phyloP scores from a whole-genome alignment of 2,113 vertebrate species.

The Montifringilla adamsi region DNA sequence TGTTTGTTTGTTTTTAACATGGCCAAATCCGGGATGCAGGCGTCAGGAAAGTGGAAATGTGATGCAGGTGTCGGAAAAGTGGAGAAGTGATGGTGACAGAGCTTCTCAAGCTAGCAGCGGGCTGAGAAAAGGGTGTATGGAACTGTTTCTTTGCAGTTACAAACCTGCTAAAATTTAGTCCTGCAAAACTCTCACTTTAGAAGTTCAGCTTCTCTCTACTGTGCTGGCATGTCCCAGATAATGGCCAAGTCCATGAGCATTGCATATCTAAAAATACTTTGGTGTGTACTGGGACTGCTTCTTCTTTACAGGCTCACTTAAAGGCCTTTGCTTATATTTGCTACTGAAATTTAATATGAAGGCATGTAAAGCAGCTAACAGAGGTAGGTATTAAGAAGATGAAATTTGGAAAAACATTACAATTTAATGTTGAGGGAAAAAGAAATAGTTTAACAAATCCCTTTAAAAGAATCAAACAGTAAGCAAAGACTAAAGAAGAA shows the following conservation, averaged over 20 bases:
- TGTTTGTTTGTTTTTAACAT: neutral
- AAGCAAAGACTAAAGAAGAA: neutral
- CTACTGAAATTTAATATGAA: neutral
- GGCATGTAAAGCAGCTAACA: neutral
- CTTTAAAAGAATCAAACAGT: neutral
- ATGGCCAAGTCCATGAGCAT: neutral
- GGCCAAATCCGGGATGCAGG: neutral
- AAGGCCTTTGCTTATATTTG: neutral
- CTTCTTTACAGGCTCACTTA: neutral
- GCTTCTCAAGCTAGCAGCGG: neutral
- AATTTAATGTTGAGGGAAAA: neutral
- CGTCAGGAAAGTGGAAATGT: neutral
- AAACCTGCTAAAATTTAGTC: neutral
- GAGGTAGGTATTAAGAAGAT: neutral
- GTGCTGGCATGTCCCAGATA: neutral
- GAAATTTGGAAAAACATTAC: neutral
- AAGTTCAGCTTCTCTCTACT: neutral
- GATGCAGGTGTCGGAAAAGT: no score
- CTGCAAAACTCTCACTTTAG: neutral
- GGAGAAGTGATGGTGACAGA: neutral
- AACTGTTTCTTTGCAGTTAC: neutral
- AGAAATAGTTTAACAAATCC: neutral
- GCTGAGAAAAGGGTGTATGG: neutral
- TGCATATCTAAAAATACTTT: neutral
- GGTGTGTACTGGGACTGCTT: neutral